Percentiles rank a stretch among this genome's conserved stretches.
phyloP scores from a whole-genome alignment of 2,888 invertebrate species.

The Orthosia incerta region DNA sequence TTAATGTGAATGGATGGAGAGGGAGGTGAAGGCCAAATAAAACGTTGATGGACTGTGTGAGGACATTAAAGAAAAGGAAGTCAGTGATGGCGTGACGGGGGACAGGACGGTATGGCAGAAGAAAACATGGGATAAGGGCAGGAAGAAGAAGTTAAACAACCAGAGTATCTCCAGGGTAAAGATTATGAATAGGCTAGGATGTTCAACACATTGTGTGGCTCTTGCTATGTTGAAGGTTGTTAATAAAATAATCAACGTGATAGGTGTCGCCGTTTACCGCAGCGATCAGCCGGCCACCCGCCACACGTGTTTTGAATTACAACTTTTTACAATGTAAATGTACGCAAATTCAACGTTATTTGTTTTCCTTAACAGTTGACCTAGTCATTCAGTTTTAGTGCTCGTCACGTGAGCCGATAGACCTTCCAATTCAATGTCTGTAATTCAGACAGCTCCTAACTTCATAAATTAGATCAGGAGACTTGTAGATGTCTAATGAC shows the following conservation, averaged over 20 bases:
- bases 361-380: constrained; percentile 30
- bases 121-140: no score
- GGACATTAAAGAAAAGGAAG: no score
- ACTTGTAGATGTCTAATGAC: constrained; percentile 26
- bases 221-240: constrained; percentile 40
- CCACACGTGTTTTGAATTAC: constrained; percentile 54
- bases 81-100: no score
- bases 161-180: constrained; percentile 2
- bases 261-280: constrained; percentile 53
- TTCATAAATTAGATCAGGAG: constrained; percentile 39
- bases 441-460: constrained; percentile 4
- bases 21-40: no score
- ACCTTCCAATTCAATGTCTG: constrained; percentile 16
- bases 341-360: constrained; percentile 11
- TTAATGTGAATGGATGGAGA: no score
- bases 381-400: constrained; percentile 15
- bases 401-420: neutral
- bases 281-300: constrained; percentile 43
- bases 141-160: neutral
- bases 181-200: constrained; percentile 14
- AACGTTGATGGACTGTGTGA: no score
- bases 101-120: no score
- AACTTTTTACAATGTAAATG: constrained; percentile 42
- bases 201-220: constrained; percentile 7
- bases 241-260: constrained; percentile 27